phyloP scores from a whole-genome alignment of 37 sponge, comb jelly and placozoan species.

The Aphrocallistes beatrix region DNA sequence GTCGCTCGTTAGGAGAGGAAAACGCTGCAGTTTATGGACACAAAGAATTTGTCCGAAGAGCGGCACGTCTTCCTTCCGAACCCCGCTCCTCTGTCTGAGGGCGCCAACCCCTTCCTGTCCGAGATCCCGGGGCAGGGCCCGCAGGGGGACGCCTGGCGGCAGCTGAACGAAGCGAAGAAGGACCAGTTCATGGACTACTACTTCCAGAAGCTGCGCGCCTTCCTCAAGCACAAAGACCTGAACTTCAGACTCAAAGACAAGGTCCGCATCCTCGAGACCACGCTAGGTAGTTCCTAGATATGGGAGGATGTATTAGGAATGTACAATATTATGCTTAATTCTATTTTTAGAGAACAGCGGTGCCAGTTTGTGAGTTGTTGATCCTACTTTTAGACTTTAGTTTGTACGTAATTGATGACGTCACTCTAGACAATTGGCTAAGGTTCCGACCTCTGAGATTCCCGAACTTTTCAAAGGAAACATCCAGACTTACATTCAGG shows the following conservation, averaged over 20 bases:
- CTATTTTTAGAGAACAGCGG: not conserved
- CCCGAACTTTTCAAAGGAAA: not conserved
- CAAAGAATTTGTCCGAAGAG: not conserved
- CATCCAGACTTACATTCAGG: not conserved
- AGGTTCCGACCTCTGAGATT: not conserved
- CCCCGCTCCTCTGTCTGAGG: not conserved
- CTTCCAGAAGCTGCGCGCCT: constrained; percentile 15
- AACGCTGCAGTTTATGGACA: constrained; percentile 49
- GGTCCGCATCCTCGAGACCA: not conserved
- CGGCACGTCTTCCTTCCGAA: not conserved
- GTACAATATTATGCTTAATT: too few species aligned
- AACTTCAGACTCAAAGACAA: not conserved
- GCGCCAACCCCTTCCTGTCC: not conserved
- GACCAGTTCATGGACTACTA: constrained; percentile 11
- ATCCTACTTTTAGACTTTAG: not conserved
- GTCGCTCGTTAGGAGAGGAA: constrained; percentile 38
- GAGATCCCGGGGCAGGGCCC: not conserved
- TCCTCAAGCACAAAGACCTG: not conserved
- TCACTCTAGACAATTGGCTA: not conserved
- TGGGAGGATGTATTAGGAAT: too few species aligned
- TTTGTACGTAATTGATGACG: not conserved
- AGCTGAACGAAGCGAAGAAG: not conserved
- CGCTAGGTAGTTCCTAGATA: too few species aligned
- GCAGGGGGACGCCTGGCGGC: constrained; percentile 18
- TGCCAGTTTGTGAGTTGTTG: not conserved